Evolutionary conservation across 2,888 invertebrate genomes (phyloP), one percentile per base, ranked within the genome.

Genomic region (Drosophila demipolita): DNA sequence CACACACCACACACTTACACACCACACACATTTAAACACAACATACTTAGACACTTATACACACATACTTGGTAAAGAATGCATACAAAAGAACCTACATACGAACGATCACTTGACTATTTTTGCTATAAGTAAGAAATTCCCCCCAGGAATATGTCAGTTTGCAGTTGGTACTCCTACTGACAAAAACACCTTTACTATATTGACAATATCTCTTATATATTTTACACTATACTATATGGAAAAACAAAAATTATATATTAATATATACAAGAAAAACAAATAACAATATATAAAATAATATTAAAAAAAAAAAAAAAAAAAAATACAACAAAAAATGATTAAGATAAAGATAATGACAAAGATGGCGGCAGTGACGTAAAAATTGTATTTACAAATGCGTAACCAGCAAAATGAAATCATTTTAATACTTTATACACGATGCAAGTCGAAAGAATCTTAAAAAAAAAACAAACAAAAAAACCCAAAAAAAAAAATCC

Each of bases 131-230:
- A 83, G 87, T 90, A 88, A 90, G 89, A 88, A 86, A 80, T 90
- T 82, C 89, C 89, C 86, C 87, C 90, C 80, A 89, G 87, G 89
- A 84, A 88, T 83, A 81, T 81, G 81, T 87, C 88, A 87, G 82
- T 84, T 83, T 67, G 84, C 76, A 81, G 87, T 84, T 78, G 78
- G 60, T 78, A 80, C 78, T 89, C 80, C 90, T 78, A 75, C 89
- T 88, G 87, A 89, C 89, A 78, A 89, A 88, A 85, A 89, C 92
- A 92, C 92, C 91, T 92, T 91, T 91, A 91, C 91, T 91, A 91
- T 91, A 91, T 91, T 91, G 91, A 91, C 91, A 91, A 91, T 91
- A 91, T 91, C 92, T 91, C 91, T 91, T 90, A 90, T 92, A 91
- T 91, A 91, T 91, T 91, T 91, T 92, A 92, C 91, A 92, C 92